Conservation (phyloP, 2,888 invertebrate species). For the Cephus pulcher region DNA sequence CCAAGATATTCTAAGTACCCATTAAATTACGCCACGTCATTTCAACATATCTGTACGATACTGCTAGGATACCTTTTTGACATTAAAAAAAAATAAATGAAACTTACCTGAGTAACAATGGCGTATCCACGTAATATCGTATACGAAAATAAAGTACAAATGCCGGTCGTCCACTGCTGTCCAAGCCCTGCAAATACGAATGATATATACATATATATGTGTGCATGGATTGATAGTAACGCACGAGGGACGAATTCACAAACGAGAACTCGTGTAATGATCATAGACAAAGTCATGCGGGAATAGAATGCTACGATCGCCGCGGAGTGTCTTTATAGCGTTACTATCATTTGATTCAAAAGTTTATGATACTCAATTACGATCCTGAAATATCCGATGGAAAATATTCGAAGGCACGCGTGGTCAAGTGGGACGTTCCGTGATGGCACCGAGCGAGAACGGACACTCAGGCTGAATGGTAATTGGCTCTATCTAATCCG, state of each 20-base stretch:
- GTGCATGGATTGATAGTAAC: neutral
- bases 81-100: neutral
- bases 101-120: conserved; percentile 81
- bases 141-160: conserved; percentile 91
- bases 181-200: conserved; percentile 77
- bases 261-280: conserved; percentile 13
- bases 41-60: neutral
- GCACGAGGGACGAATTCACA: neutral
- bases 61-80: neutral
- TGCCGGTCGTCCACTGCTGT: conserved; percentile 90
- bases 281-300: neutral
- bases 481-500: conserved; percentile 8
- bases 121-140: conserved; percentile 94
- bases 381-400: neutral
- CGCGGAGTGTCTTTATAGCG: neutral
- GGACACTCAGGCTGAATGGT: neutral
- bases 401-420: neutral
- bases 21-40: neutral
- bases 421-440: neutral
- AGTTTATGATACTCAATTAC: neutral
- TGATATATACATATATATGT: neutral
- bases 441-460: neutral
- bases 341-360: neutral
- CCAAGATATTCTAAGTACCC: neutral
- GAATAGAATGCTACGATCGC: neutral